Conservation (phyloP, 2,113 vertebrate genomes). For the Forbesichthys agassizii region DNA sequence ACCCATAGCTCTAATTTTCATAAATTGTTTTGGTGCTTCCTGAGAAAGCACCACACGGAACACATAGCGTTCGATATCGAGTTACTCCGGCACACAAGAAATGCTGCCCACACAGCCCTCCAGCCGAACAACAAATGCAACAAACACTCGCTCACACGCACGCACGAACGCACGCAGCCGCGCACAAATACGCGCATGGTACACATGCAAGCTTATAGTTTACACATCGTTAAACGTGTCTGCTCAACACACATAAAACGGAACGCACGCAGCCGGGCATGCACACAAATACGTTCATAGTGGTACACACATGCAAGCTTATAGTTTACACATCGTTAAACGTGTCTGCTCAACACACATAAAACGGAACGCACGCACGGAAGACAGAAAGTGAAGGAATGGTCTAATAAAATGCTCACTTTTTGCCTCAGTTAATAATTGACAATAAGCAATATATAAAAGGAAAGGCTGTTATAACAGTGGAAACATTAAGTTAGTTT, state of each 20-base stretch:
- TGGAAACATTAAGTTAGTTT: too few relatives aligned
- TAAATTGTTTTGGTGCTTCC: constrained; percentile 39
- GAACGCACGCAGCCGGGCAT: not conserved
- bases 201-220: constrained; percentile 20
- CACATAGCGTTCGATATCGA: constrained; percentile 61
- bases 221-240: constrained; percentile 34
- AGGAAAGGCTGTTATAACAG: too few relatives aligned
- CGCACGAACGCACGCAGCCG: constrained; percentile 15
- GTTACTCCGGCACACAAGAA: constrained; percentile 51
- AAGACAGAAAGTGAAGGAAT: constrained; percentile 4
- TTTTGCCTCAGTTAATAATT: too few relatives aligned
- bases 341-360: constrained; percentile 26
- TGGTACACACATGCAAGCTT: not conserved
- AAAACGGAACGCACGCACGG: constrained; percentile 3
- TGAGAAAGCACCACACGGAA: constrained; percentile 28
- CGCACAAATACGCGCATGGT: constrained; percentile 1
- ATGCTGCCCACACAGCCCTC: constrained; percentile 54
- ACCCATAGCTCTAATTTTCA: constrained; percentile 46
- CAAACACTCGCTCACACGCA: constrained; percentile 28
- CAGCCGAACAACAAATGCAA: constrained; percentile 35
- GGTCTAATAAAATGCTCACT: not conserved
- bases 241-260: constrained; percentile 22
- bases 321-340: constrained; percentile 34
- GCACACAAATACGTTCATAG: constrained; percentile 2
- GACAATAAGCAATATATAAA: too few relatives aligned